Evolutionary conservation across 1,140 invertebrate genomes (phyloP).

Genomic region (Neodiprion lecontei): DNA sequence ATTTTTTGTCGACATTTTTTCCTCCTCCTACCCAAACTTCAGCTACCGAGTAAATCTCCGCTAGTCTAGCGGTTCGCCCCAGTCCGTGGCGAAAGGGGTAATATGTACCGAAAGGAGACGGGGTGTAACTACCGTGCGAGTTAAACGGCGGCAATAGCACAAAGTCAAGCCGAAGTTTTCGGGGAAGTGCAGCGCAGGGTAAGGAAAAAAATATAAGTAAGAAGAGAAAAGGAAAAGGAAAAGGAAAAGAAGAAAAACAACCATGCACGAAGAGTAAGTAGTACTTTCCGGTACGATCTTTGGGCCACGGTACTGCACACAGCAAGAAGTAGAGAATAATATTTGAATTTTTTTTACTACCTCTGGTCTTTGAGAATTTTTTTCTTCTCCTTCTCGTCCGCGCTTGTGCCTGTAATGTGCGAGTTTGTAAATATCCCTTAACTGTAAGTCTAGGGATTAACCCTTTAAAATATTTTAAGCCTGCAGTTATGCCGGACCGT

Average conservation of each 20-base stretch:
- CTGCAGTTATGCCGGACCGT: too few relatives aligned
- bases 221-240: background rate
- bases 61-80: slow-evolving; percentile 14
- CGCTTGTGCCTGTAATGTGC: too few relatives aligned
- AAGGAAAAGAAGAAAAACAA: too few relatives aligned
- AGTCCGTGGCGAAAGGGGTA: slow-evolving; percentile 10
- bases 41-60: background rate
- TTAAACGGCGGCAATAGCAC: slow-evolving; percentile 18
- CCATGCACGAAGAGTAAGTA: too few relatives aligned
- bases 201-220: slow-evolving; percentile 25
- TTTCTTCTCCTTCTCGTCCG: background rate
- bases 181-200: slow-evolving; percentile 8
- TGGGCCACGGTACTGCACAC: too few relatives aligned
- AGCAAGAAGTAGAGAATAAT: background rate
- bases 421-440: background rate
- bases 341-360: background rate
- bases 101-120: background rate
- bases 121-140: background rate
- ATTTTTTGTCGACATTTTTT: slow-evolving; percentile 21
- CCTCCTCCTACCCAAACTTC: slow-evolving; percentile 13
- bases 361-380: background rate
- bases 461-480: background rate
- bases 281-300: too few relatives aligned
- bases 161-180: slow-evolving; percentile 22
- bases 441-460: background rate